These are phyloP conservation scores for Plectropomus leopardus DNA, from an alignment of 2,113 vertebrate genomes.

Conservation along the genomic window DNA sequence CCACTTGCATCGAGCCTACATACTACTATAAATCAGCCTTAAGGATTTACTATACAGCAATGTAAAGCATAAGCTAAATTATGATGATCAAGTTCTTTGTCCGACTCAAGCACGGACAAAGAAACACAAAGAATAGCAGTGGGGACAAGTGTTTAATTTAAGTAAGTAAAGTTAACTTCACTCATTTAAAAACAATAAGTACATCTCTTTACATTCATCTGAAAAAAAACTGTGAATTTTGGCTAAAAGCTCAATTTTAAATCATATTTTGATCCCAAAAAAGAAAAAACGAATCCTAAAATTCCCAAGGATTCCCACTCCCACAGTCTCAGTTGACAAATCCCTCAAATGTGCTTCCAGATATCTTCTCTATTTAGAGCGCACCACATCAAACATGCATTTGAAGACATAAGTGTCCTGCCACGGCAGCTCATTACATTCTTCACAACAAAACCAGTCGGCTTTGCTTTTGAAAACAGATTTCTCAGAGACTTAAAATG, in stretches of 20 bases:
- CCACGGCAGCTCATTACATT: constrained; percentile 18
- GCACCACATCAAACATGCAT: constrained; percentile 7
- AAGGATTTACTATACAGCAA: background rate
- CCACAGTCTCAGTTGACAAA: background rate
- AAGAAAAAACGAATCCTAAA: background rate
- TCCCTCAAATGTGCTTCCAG: background rate
- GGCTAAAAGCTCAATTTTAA: background rate
- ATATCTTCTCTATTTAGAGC: background rate
- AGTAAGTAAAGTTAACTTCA: background rate
- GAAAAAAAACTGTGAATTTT: background rate
- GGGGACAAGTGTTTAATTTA: background rate
- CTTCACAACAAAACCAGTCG: background rate
- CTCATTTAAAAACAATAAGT: too few species aligned
- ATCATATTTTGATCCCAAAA: background rate
- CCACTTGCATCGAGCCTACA: too few species aligned
- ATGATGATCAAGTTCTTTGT: background rate
- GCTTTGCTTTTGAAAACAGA: constrained; percentile 35
- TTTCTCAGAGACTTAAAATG: constrained; percentile 33
- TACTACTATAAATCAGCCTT: too few species aligned
- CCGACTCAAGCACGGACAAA: background rate
- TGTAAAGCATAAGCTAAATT: background rate
- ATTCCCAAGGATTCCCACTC: background rate
- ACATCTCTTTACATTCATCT: background rate
- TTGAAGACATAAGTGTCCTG: constrained; percentile 12
- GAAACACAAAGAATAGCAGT: background rate